Base-by-base conservation (phyloP, 2,888 invertebrate species). In the Girardia tigrina region DNA sequence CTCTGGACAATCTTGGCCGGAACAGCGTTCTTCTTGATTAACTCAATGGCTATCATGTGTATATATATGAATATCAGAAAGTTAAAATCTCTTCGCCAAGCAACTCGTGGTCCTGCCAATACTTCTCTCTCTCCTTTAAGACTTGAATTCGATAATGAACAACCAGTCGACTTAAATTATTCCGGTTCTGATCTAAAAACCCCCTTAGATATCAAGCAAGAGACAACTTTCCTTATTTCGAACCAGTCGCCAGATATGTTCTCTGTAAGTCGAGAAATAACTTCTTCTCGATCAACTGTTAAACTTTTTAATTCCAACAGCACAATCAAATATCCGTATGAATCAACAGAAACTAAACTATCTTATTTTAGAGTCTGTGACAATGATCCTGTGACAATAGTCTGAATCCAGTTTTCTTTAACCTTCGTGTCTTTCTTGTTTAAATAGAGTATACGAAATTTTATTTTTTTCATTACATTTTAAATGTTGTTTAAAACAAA, bases 131-230 rank as follows among this genome's bases (percentile, higher is more conserved):
- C 56, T 56, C 56, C 56, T 6, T 23, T 56, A 20, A 56, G 56
- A 56, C 56, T 56, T n/a, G 56, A 56, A 16, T 56, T 56, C 56
- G 56, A 56, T 56, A 56, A 56, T n/a, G 56, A 56, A 56, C 56
- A 56, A 23, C 56, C 56, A n/a, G 56, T 56, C 6, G 56, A 56
- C 23, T 56, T 56, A n/a, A 56, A 56, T n/a, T 56, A 56, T 56
- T 56, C 56, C n/a, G 56, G 56, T 56, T 56, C 56, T n/a, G 56
- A 56, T 56, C n/a, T 56, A 23, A 56, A 56, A 56, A 56, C 56
- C 23, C 56, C 56, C 2, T 8, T 56, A 56, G 56, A 56, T 56
- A 20, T 56, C 4, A 56, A 56, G 23, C 56, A 56, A 6, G 56
- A 56, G n/a, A 56, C 56, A 4, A 56, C 56, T 8, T 56, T 56